Conservation (phyloP, 92 coral and sea anemone species). For the Zoanthus sansibaricus region DNA sequence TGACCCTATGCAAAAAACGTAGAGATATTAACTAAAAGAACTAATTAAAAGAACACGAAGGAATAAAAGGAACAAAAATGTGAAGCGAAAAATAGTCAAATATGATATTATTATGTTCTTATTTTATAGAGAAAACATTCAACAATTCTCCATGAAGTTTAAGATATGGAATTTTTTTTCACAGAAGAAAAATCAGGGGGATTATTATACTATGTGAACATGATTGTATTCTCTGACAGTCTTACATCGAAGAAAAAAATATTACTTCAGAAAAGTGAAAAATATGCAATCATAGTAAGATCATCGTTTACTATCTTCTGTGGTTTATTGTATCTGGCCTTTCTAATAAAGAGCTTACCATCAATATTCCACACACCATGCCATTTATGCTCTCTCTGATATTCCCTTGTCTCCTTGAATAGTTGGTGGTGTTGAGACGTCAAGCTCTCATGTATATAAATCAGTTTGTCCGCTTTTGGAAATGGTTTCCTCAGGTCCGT, state of each 20-base stretch:
- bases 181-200: neutral
- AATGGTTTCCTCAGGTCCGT: slow-evolving; percentile 2
- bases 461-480: neutral
- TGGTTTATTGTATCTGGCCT: neutral
- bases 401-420: slow-evolving; percentile 7
- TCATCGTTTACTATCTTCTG: slow-evolving; percentile 12
- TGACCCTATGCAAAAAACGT: too few relatives aligned
- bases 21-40: too few relatives aligned
- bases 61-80: neutral
- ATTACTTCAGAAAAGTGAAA: neutral
- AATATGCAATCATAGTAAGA: neutral
- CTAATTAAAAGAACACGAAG: neutral
- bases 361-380: slow-evolving; percentile 15
- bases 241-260: too few relatives aligned
- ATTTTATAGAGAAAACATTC: neutral
- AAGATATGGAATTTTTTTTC: neutral
- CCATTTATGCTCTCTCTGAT: slow-evolving; percentile 19
- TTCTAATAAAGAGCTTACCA: slow-evolving; percentile 11
- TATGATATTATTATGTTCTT: neutral
- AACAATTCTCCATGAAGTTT: neutral
- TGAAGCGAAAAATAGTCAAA: neutral
- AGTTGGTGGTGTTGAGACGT: slow-evolving; percentile 17
- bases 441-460: slow-evolving; percentile 17
- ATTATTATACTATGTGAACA: neutral
- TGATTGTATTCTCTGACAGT: too few relatives aligned